Evolutionary conservation across 37 sponge, comb jelly and placozoan genomes (phyloP).

Genomic region (Dysidea cf. avara): DNA sequence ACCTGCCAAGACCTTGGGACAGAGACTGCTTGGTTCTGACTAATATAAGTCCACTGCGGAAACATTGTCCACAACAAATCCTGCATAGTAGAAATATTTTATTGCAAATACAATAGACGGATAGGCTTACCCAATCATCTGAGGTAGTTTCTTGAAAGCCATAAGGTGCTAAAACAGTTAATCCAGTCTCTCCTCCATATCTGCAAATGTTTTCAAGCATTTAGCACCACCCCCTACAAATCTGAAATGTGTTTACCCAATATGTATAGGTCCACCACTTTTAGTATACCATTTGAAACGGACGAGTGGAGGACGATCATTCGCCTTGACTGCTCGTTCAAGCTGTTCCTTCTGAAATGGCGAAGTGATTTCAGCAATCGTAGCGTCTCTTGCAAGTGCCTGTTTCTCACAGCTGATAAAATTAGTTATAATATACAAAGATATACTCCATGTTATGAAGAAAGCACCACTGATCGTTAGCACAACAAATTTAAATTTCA

Average conservation of each 20-base stretch:
- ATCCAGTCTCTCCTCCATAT: constrained; percentile 78
- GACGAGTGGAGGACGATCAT: constrained; percentile 65
- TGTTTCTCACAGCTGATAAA: too few species aligned
- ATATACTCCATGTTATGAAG: too few species aligned
- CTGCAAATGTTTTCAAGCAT: constrained; percentile 9
- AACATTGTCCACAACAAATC: constrained; percentile 88
- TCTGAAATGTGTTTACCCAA: constrained; percentile 52
- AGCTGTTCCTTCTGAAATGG: too few species aligned
- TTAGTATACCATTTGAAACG: constrained; percentile 77
- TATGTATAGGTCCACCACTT: constrained; percentile 58
- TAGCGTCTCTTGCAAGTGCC: too few species aligned
- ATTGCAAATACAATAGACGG: too few species aligned
- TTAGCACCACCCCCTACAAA: neutral
- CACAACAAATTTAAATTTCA: too few species aligned
- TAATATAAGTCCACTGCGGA: constrained; percentile 79
- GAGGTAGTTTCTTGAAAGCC: constrained; percentile 76
- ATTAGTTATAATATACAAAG: too few species aligned
- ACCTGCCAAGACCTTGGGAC: constrained; percentile 84
- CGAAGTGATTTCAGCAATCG: too few species aligned
- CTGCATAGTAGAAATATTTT: constrained; percentile 11
- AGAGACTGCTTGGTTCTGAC: constrained; percentile 7
- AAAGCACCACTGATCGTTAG: too few species aligned
- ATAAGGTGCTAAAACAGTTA: constrained; percentile 70
- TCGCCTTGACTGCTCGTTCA: too few species aligned
- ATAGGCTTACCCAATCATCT: constrained; percentile 77